Evolutionary conservation across 2,888 invertebrate genomes (phyloP).

Genomic region (Cistogaster globosa): DNA sequence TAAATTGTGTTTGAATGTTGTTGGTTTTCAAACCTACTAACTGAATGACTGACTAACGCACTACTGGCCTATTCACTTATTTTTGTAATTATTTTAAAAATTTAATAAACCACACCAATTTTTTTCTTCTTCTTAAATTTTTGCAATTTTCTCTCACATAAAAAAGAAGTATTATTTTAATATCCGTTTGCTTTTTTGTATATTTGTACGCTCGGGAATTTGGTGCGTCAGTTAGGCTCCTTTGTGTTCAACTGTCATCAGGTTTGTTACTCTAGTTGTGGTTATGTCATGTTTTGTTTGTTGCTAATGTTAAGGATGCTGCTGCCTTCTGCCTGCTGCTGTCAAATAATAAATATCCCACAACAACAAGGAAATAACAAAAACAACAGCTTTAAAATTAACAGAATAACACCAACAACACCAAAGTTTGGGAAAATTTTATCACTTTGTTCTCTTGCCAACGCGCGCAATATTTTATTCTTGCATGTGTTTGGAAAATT

Average conservation of each 20-base stretch:
- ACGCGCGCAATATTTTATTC: slow-evolving; percentile 53
- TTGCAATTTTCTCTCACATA: background rate
- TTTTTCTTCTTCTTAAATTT: background rate
- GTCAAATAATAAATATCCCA: slow-evolving; percentile 46
- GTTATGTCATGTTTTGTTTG: slow-evolving; percentile 66
- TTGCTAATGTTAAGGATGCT: slow-evolving; percentile 31
- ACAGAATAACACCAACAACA: slow-evolving; percentile 30
- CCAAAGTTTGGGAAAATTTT: slow-evolving; percentile 22
- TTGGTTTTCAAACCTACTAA: slow-evolving; percentile 32
- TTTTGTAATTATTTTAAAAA: background rate
- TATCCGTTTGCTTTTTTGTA: slow-evolving; percentile 23
- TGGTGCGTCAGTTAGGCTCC: slow-evolving; percentile 67
- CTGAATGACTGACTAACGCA: slow-evolving; percentile 25
- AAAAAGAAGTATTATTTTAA: slow-evolving; percentile 2
- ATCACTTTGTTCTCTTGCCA: slow-evolving; percentile 61
- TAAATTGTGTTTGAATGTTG: slow-evolving; percentile 27
- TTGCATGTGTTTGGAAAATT: slow-evolving; percentile 51
- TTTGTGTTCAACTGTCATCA: slow-evolving; percentile 71
- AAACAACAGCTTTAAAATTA: slow-evolving; percentile 35
- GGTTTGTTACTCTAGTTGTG: slow-evolving; percentile 68
- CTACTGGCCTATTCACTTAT: slow-evolving; percentile 16
- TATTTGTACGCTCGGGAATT: slow-evolving; percentile 52
- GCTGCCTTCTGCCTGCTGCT: slow-evolving; percentile 4
- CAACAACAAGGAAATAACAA: slow-evolving; percentile 41
- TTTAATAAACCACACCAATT: background rate